Percentiles rank a stretch among this genome's conserved stretches.
Evolutionary conservation across 2,888 invertebrate species (phyloP).

Genomic region (Drosophila niveifrons): DNA sequence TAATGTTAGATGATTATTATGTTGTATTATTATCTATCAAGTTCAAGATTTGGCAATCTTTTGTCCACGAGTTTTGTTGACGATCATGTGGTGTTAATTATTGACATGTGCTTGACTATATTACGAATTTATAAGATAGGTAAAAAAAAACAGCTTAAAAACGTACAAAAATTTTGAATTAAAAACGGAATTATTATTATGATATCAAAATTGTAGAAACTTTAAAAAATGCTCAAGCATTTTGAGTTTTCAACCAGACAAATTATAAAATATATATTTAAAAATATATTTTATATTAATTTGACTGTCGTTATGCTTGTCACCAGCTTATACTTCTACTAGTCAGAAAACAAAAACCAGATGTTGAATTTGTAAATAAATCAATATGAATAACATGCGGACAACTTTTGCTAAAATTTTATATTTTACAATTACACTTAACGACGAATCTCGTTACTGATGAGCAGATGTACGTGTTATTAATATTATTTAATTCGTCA

Average conservation of each 20-base stretch:
- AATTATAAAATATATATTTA: background rate
- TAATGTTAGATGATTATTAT: constrained; percentile 11
- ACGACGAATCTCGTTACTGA: constrained; percentile 9
- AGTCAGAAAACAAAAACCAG: constrained; percentile 12
- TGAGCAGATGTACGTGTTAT: background rate
- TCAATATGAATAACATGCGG: constrained; percentile 32
- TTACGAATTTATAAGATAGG: background rate
- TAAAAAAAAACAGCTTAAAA: background rate
- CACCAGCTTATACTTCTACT: background rate
- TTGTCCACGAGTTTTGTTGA: constrained; percentile 22
- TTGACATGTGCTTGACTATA: background rate
- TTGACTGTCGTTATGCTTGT: no score
- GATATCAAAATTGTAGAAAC: no score
- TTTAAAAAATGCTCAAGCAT: no score
- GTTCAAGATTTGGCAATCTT: constrained; percentile 10
- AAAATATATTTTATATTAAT: no score
- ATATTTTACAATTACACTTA: constrained; percentile 35
- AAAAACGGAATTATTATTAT: no score
- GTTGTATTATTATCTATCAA: background rate
- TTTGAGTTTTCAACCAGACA: no score
- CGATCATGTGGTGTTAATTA: constrained; percentile 39
- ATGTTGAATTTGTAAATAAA: constrained; percentile 7
- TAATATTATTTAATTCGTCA: background rate
- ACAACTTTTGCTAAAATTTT: constrained; percentile 37
- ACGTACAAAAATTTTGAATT: no score